Evolutionary conservation across 1,140 invertebrate species (phyloP), one percentile per base, ranked within the genome.

Genomic region (Oppia nitens): DNA sequence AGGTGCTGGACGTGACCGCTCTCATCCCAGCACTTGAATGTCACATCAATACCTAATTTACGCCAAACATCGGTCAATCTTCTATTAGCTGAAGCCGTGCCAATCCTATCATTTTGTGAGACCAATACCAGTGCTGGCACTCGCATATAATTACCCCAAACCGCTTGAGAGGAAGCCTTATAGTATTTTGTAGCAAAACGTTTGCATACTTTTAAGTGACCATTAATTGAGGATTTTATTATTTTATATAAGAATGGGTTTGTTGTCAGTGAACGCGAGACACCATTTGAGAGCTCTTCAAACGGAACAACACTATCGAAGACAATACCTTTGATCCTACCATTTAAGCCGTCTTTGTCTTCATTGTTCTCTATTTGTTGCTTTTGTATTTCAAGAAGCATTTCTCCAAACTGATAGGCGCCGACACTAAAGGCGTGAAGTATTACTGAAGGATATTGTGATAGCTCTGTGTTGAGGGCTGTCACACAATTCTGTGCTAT

Each of bases 101-200:
- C 85, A 27, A 91, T 80, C 20, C 80, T 81, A 74, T 92, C 88
- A 48, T 77, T 79, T 65, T 81, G 77, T 40, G 85, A 89, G 26
- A 87, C 75, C 59, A 90, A 76, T 68, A 91, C 79, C 60, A 91
- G 73, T 21, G 85, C 83, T 40, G 61, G 61, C 23, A 23, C 24
- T 11, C 27, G 3, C n/a, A 20, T 25, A 6, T 63, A 25, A 26
- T 29, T 47, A n/a, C 21, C 14, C 12, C 49, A 45, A 26, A 60
- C 40, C 12, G 17, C 45, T 1, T 50, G 24, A 40, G 40, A 49
- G 26, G 53, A 32, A 14, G 20, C 53, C 3, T 47, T 76, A 68
- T 89, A 91, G 73, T 90, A 84, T 27, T 78, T 75, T 0, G 86
- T 89, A 1, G 85, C 83, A 50, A 79, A 77, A 55, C 83, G 77